Conservation (phyloP, 2,888 invertebrate species). For the Cataglyphis albicans region DNA sequence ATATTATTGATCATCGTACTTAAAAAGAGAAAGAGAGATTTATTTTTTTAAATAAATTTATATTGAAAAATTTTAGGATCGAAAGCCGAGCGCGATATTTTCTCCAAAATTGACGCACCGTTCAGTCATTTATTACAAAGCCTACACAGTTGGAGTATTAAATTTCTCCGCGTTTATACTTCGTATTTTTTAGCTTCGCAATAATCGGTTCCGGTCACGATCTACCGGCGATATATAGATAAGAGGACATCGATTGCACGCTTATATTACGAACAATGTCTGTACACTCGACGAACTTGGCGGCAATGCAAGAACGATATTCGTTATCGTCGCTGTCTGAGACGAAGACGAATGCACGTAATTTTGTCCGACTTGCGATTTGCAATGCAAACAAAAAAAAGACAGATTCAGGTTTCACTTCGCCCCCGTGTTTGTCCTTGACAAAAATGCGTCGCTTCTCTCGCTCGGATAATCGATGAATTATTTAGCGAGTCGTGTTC, state of each 20-base stretch:
- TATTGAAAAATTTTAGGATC: not conserved
- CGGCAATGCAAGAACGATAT: not conserved
- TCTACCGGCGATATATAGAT: not conserved
- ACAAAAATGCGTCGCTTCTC: conserved; percentile 19
- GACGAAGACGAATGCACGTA: conserved; percentile 43
- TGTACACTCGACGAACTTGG: conserved; percentile 20
- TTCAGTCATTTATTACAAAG: not conserved
- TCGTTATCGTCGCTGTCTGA: not conserved
- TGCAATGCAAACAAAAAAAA: conserved; percentile 49
- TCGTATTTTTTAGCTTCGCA: conserved; percentile 6
- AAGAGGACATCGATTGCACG: conserved; percentile 34
- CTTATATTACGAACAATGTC: conserved; percentile 20
- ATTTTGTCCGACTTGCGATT: conserved; percentile 38
- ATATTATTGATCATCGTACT: not conserved
- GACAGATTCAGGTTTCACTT: conserved; percentile 44
- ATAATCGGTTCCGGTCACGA: conserved; percentile 32
- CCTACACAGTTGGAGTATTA: not conserved
- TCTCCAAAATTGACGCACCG: not conserved
- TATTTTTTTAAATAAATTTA: not conserved
- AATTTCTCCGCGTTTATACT: not conserved
- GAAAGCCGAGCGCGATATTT: not conserved
- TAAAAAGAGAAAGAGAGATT: not conserved
- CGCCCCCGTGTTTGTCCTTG: conserved; percentile 33
- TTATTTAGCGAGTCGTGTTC: conserved; percentile 50
- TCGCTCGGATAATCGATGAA: conserved; percentile 48